Base-by-base conservation (phyloP, 1,140 invertebrate species). In the Drosophila sproati region DNA sequence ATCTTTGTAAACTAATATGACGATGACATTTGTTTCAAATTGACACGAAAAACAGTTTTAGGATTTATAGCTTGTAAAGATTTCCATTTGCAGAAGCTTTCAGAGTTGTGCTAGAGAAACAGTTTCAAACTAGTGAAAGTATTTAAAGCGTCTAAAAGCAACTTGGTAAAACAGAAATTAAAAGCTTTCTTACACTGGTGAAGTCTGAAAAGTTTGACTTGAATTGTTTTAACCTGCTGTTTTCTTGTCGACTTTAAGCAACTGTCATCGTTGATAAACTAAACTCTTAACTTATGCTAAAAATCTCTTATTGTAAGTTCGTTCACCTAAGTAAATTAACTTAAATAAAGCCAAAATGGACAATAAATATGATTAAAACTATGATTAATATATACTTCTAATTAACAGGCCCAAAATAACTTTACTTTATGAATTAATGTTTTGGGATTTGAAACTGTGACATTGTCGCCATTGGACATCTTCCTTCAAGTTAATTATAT, bases 261-360 rank as follows among this genome's bases (percentile, higher is more conserved):
- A 10, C 2, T 57, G 62, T 52, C 45, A 28, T 45, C 48, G 28
- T 28, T 54, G 35, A n/a, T n/a, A 50, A 12, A 45, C 32, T 52
- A 45, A 67, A 43, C 29, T 37, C 10, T 50, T 66, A 59, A 76
- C 12, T 68, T 62, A 74, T 61, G 29, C 41, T 32, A 61, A 56
- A 67, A 50, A 55, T 60, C 41, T 61, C 28, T 28, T 47, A 12
- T 60, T 39, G 8, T 51, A 56, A 39, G 35, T 7, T 32, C 10
- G 12, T 71, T 68, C 47, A 12, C 8, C 41, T 69, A 72, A 62
- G 51, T 89, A 78, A 88, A 12, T 83, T 80, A 89, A 80, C 10
- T 47, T 7, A 31, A 56, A 48, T 47, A 76, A 31, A 70, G 45
- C 4, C 45, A 5, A 10, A n/a, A 31, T 10, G 60, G 20, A 29